Conservation (phyloP, 1,140 invertebrate genomes). For the Cyphomyrmex costatus region DNA sequence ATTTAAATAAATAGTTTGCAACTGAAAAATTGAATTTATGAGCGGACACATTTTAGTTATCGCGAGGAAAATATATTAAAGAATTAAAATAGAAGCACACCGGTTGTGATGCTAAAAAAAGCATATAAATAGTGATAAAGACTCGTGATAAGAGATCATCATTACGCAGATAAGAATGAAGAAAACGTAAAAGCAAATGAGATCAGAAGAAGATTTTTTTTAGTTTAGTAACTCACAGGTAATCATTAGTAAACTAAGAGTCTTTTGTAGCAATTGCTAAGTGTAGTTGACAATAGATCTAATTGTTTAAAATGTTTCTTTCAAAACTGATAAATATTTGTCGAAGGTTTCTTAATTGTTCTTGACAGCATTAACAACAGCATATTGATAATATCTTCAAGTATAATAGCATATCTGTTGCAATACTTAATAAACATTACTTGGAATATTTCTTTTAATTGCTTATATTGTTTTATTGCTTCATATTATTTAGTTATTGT, state of each 20-base stretch:
- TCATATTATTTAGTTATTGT: too few species aligned
- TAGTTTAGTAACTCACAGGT: not conserved
- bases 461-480: too few species aligned
- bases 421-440: not conserved
- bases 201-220: not conserved
- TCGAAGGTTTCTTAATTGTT: not conserved
- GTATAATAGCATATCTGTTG: not conserved
- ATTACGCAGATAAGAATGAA: conserved; percentile 63
- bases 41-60: not conserved
- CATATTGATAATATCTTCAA: not conserved
- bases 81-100: not conserved
- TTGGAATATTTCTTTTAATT: conserved; percentile 1
- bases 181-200: conserved; percentile 9
- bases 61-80: conserved; percentile 13
- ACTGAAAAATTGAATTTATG: not conserved
- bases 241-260: not conserved
- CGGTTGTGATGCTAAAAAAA: not conserved
- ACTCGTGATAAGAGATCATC: conserved; percentile 36
- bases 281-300: not conserved
- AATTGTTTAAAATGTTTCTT: not conserved
- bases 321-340: not conserved
- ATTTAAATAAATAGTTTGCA: not conserved
- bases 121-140: conserved; percentile 43
- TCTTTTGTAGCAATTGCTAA: not conserved
- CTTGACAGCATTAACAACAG: not conserved